A percentile compares a stretch with the other conserved stretches of the same genome.
These are phyloP conservation scores for Plotosus lineatus DNA, from an alignment of 2,113 vertebrate species.

Conservation along the genomic window DNA sequence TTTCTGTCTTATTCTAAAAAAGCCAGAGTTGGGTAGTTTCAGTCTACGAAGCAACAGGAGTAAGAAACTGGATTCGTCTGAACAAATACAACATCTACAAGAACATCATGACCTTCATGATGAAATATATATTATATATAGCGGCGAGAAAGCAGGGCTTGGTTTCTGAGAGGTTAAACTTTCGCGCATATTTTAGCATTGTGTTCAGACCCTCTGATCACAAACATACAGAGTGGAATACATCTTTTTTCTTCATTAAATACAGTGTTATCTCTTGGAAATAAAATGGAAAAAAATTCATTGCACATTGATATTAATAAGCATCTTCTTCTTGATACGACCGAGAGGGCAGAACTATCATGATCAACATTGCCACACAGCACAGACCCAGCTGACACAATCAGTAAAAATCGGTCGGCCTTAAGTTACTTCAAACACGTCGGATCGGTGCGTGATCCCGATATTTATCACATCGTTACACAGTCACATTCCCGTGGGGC, in stretches of 20 bases:
- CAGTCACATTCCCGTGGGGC: too few relatives aligned
- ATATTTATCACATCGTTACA: too few relatives aligned
- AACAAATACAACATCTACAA: conserved; percentile 61
- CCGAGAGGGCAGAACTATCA: too few relatives aligned
- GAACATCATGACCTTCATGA: conserved; percentile 70
- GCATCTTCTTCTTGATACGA: too few relatives aligned
- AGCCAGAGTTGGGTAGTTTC: conserved; percentile 74
- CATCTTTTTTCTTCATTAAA: neutral
- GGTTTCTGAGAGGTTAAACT: conserved; percentile 61
- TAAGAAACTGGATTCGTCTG: conserved; percentile 45
- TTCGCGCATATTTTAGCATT: conserved; percentile 57
- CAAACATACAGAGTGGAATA: neutral
- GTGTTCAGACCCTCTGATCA: conserved; percentile 55
- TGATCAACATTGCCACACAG: too few relatives aligned
- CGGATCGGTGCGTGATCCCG: too few relatives aligned
- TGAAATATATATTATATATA: conserved; percentile 68
- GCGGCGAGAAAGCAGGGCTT: conserved; percentile 54
- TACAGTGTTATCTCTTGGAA: too few relatives aligned
- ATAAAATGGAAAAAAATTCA: too few relatives aligned
- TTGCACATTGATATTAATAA: too few relatives aligned
- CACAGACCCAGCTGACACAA: too few relatives aligned
- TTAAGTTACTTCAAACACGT: too few relatives aligned
- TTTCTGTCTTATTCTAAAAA: conserved; percentile 58
- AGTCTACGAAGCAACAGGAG: conserved; percentile 66
- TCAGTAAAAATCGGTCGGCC: too few relatives aligned